These are phyloP conservation scores for Lophotis ruficrista DNA, from an alignment of 2,113 vertebrate species.

Conservation along the genomic window DNA sequence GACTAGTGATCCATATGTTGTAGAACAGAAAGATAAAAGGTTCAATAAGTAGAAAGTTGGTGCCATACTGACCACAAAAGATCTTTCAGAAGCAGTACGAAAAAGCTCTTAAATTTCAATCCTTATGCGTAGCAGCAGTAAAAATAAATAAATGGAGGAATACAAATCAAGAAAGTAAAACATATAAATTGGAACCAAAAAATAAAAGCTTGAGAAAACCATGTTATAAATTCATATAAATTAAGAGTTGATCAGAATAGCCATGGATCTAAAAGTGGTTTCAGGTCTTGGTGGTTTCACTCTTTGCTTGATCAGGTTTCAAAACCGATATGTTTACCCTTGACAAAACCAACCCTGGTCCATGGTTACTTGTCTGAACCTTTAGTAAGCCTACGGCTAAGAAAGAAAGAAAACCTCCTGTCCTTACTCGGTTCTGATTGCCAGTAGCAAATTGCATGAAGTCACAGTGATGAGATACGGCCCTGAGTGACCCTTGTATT, in stretches of 20 bases:
- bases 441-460: background rate
- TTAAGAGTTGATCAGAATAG: background rate
- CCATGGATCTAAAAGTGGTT: background rate
- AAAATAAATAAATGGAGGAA: background rate
- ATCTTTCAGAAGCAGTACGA: background rate
- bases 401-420: background rate
- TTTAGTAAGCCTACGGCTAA: background rate
- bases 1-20: background rate
- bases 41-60: conserved; percentile 2
- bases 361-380: background rate
- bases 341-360: background rate
- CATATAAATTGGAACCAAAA: background rate
- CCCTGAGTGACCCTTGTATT: background rate
- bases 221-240: background rate
- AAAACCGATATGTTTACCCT: background rate
- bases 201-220: background rate
- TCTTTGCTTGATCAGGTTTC: background rate
- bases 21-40: conserved; percentile 21
- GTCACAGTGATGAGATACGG: fast-evolving
- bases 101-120: background rate
- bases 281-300: background rate
- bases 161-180: background rate
- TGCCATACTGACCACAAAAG: background rate
- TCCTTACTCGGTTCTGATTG: background rate
- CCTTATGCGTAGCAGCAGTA: background rate